Evolutionary conservation across 2,797 vertebrate genomes (phyloP).

Genomic region (Onychomys torridus): DNA sequence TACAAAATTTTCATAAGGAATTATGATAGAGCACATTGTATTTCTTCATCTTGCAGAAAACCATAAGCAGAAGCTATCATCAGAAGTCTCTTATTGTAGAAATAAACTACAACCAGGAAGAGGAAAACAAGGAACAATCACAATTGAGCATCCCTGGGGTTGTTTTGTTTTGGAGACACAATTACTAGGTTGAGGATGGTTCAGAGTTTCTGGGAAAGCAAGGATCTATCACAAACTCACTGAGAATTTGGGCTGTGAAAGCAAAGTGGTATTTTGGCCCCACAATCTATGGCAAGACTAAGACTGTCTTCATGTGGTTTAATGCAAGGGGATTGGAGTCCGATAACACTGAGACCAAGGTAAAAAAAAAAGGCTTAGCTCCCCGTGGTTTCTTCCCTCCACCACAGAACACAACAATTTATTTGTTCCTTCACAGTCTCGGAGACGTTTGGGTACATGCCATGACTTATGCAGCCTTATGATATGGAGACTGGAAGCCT

Average conservation of each 20-base stretch:
- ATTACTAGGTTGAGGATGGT: neutral
- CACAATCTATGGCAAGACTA: neutral
- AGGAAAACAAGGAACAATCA: neutral
- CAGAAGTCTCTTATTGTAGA: neutral
- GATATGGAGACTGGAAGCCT: neutral
- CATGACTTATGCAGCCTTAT: neutral
- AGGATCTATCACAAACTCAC: neutral
- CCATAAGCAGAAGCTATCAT: neutral
- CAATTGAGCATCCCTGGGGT: too few relatives aligned
- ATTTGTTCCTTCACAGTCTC: neutral
- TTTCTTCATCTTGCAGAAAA: too few relatives aligned
- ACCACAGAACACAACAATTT: neutral
- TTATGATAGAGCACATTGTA: neutral
- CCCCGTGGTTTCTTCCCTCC: neutral
- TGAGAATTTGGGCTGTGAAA: too few relatives aligned
- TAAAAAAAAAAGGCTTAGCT: too few relatives aligned
- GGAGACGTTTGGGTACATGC: neutral
- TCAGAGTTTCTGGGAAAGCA: neutral
- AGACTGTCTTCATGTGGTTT: neutral
- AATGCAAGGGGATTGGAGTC: neutral
- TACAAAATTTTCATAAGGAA: neutral
- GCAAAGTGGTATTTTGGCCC: neutral
- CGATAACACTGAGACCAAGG: neutral
- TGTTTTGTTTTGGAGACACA: neutral
- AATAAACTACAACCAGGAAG: neutral